Evolutionary conservation across 2,113 vertebrate genomes (phyloP).

Genomic region (Ornithorhynchus anatinus): DNA sequence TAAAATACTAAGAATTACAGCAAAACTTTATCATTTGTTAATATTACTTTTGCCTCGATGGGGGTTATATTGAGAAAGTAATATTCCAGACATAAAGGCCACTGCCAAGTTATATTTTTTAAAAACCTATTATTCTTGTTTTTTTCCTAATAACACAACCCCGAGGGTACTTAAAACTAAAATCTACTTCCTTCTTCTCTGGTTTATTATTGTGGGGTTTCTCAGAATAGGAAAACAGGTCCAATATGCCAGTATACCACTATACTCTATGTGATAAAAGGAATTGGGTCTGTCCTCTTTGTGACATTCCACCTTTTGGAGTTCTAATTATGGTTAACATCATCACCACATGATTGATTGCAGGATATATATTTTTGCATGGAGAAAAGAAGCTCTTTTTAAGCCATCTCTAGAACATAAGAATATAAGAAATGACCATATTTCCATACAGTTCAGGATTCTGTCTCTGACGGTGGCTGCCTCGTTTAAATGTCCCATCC

Average conservation of each 20-base stretch:
- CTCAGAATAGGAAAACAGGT: conserved; percentile 6
- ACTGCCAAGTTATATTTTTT: conserved; percentile 4
- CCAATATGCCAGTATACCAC: neutral
- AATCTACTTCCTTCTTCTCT: conserved; percentile 32
- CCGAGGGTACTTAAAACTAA: conserved; percentile 40
- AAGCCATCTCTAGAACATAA: too few species aligned
- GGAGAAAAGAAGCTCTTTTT: too few species aligned
- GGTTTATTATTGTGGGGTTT: conserved; percentile 6
- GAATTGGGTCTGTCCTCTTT: too few species aligned
- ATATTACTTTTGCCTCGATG: conserved; percentile 42
- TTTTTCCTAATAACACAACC: conserved; percentile 12
- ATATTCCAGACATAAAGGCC: conserved; percentile 43
- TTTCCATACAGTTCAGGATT: too few species aligned
- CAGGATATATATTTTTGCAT: too few species aligned
- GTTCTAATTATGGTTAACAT: too few species aligned
- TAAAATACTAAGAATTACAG: conserved; percentile 55
- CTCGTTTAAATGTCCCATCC: too few species aligned
- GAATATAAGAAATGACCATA: too few species aligned
- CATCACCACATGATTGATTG: too few species aligned
- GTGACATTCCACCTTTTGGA: too few species aligned
- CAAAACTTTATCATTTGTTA: conserved; percentile 48
- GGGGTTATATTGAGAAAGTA: conserved; percentile 46
- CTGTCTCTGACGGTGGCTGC: too few species aligned
- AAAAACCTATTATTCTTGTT: conserved; percentile 16
- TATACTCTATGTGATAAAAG: too few species aligned